Evolutionary conservation across 2,888 invertebrate species (phyloP).

Genomic region (Leucania comma): DNA sequence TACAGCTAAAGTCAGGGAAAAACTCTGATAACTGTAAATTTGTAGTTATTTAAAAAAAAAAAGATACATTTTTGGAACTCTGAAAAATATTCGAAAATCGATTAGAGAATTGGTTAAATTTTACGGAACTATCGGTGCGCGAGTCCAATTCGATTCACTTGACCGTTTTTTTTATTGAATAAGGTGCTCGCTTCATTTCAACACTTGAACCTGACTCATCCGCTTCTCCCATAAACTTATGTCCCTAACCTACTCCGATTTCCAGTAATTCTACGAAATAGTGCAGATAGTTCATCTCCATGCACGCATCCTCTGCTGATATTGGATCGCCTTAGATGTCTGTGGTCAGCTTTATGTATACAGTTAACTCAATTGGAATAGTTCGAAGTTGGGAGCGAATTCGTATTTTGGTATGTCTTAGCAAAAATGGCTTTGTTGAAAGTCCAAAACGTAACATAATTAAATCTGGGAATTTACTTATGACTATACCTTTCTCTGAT

Average conservation of each 20-base stretch:
- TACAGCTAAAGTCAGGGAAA: too few species aligned
- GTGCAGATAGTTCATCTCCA: constrained; percentile 67
- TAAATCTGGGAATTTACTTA: too few species aligned
- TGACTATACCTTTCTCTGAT: too few species aligned
- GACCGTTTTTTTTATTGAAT: too few species aligned
- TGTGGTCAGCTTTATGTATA: constrained; percentile 50
- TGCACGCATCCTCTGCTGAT: constrained; percentile 41
- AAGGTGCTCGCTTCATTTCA: not conserved
- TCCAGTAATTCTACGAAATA: constrained; percentile 76
- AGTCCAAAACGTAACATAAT: not conserved
- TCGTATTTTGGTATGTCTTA: constrained; percentile 13
- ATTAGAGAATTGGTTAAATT: too few species aligned
- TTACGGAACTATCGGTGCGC: too few species aligned
- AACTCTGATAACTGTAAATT: too few species aligned
- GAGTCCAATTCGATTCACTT: too few species aligned
- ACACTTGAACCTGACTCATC: not conserved
- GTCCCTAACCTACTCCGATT: not conserved
- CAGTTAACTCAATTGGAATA: constrained; percentile 60
- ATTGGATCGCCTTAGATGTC: constrained; percentile 51
- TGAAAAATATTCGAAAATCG: too few species aligned
- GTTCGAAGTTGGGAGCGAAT: constrained; percentile 49
- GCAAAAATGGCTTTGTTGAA: not conserved
- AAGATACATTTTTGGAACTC: too few species aligned
- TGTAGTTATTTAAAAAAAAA: too few species aligned
- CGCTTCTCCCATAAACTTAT: not conserved